Evolutionary conservation across 2,113 vertebrate species (phyloP).

Genomic region (Trinectes maculatus): DNA sequence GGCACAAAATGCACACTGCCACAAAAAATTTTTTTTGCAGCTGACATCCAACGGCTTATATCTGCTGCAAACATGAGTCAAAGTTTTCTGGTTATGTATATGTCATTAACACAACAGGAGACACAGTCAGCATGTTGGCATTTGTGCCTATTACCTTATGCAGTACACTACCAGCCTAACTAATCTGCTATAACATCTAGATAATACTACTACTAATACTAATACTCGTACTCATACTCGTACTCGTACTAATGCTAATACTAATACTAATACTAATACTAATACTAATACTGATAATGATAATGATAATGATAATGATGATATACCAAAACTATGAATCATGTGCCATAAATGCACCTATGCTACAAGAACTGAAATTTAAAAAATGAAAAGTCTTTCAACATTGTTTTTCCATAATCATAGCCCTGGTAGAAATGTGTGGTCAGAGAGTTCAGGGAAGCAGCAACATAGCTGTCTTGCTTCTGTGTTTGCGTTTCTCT

Average conservation of each 20-base stretch:
- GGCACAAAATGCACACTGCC: too few species aligned
- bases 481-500: constrained; percentile 61
- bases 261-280: too few species aligned
- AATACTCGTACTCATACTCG: too few species aligned
- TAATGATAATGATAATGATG: too few species aligned
- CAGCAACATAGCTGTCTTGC: constrained; percentile 35
- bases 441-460: constrained; percentile 45
- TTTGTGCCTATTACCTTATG: background rate
- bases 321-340: constrained; percentile 6
- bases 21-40: too few species aligned
- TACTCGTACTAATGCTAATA: too few species aligned
- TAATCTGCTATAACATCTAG: background rate
- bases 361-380: too few species aligned
- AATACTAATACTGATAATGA: too few species aligned
- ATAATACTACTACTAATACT: background rate
- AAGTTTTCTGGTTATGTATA: background rate
- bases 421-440: background rate
- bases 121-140: background rate
- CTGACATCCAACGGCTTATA: background rate
- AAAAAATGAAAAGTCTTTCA: constrained; percentile 2
- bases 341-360: background rate
- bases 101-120: background rate
- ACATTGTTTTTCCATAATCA: constrained; percentile 29
- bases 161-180: background rate
- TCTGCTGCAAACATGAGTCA: background rate